Base-by-base conservation (phyloP, 2,113 vertebrate species). In the Pyrgilauda ruficollis region DNA sequence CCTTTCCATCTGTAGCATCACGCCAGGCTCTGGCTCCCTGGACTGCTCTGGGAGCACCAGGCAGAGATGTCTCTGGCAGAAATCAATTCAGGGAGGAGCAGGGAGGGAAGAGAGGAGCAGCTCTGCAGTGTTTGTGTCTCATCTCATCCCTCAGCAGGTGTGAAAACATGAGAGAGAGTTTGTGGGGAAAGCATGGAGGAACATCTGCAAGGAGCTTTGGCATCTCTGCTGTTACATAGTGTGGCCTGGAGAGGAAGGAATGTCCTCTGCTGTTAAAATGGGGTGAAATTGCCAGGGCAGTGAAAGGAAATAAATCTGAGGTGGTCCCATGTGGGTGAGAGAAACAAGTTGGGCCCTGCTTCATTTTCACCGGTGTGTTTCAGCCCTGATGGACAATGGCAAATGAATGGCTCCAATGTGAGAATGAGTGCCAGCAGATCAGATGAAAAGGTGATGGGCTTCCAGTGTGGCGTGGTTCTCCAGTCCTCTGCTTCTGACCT, bases 1-100 rank as follows among this genome's bases (percentile, higher is more conserved):
- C 87, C 75, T 93, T 82, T 67, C 95, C 84, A 83, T 93, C 78
- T 95, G 84, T 76, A 93, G 67, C 89, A 88, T 66, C 89, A 67
- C 75, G 62, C 70, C 49, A 46, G 81, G 67, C 52, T 23, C 59
- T 91, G 81, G 78, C 67, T 91, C 58, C 55, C 47, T 2, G 2
- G 49, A 15, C 75, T 53, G 35, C 50, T 67, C 50, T 73, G 50
- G 62, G 67, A 80, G 46, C 2, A 0, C 43, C 3, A 30, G 58
- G 67, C 75, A 86, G 39, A 79, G 56, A 23, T 1, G 2, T 37
- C 44, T 87, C 75, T 47, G 17, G 43, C 82, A 89, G 74, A 52
- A 59, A n/a, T 63, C 55, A 8, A 37, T 37, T 70, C 21, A 61
- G 37, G 43, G 41, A 77, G 37, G 50, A 79, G 56, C 16, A 5